phyloP scores from a whole-genome alignment of 1,140 invertebrate genomes.

The Capitella teleta region DNA sequence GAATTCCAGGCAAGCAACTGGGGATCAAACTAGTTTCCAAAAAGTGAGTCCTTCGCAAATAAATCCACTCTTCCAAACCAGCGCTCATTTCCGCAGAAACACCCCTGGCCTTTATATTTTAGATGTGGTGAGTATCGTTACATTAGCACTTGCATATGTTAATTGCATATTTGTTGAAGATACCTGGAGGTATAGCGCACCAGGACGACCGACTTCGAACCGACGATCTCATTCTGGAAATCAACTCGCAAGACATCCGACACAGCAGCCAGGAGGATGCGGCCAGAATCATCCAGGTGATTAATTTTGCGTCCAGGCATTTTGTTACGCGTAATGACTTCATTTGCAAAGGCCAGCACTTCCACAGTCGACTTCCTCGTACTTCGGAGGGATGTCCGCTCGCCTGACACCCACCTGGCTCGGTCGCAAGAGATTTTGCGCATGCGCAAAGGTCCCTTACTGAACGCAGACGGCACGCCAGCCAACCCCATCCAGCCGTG shows the following conservation, averaged over 20 bases:
- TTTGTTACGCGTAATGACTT: too few relatives aligned
- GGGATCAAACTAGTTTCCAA: slow-evolving; percentile 45
- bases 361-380: too few relatives aligned
- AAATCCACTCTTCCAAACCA: slow-evolving; percentile 1
- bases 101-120: slow-evolving; percentile 44
- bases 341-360: too few relatives aligned
- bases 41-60: slow-evolving; percentile 23
- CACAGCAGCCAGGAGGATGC: slow-evolving; percentile 43
- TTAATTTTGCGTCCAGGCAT: too few relatives aligned
- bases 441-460: slow-evolving; percentile 12
- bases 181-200: slow-evolving; percentile 38
- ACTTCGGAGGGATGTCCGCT: too few relatives aligned
- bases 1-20: slow-evolving; percentile 40
- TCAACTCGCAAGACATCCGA: slow-evolving; percentile 44
- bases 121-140: slow-evolving; percentile 34
- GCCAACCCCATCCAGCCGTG: too few relatives aligned
- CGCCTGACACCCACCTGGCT: too few relatives aligned
- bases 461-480: too few relatives aligned
- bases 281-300: slow-evolving; percentile 43
- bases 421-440: too few relatives aligned
- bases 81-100: slow-evolving; percentile 27
- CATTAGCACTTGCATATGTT: slow-evolving; percentile 4
- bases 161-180: slow-evolving; percentile 17
- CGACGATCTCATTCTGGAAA: slow-evolving; percentile 41
- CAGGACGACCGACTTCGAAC: slow-evolving; percentile 32